A percentile compares a stretch with the other conserved stretches of the same genome.
These are phyloP conservation scores for Drosophila santomea DNA, from an alignment of 1,140 invertebrate species.

Conservation along the genomic window DNA sequence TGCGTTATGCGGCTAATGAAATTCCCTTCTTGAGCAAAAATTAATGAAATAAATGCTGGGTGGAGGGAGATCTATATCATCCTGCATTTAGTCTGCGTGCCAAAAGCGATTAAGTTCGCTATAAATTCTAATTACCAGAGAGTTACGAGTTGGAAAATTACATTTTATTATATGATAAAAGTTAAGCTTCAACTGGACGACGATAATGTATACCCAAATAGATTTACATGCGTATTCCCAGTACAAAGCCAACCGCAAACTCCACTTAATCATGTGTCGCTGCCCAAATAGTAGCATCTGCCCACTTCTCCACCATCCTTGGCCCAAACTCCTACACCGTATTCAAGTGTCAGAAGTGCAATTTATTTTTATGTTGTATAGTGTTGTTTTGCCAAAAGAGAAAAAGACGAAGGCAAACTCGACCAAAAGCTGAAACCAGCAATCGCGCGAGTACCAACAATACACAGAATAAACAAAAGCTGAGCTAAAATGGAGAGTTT, in stretches of 20 bases:
- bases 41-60: slow-evolving; percentile 52
- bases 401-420: slow-evolving; percentile 30
- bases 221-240: slow-evolving; percentile 82
- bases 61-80: neutral
- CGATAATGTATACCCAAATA: slow-evolving; percentile 82
- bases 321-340: slow-evolving; percentile 53
- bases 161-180: slow-evolving; percentile 84
- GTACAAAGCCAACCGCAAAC: slow-evolving; percentile 72
- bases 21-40: slow-evolving; percentile 52
- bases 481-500: neutral
- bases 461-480: slow-evolving; percentile 73
- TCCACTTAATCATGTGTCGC: slow-evolving; percentile 81
- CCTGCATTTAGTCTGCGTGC: slow-evolving; percentile 31
- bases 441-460: slow-evolving; percentile 53
- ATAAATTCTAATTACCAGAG: slow-evolving; percentile 83
- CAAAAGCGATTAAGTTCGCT: slow-evolving; percentile 77
- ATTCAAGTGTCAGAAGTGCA: slow-evolving; percentile 83
- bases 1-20: slow-evolving; percentile 39
- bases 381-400: slow-evolving; percentile 63
- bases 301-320: neutral
- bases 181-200: slow-evolving; percentile 83
- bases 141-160: slow-evolving; percentile 83
- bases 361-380: slow-evolving; percentile 82
- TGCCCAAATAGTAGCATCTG: slow-evolving; percentile 22
- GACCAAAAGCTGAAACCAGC: slow-evolving; percentile 35